Evolutionary conservation across 2,888 invertebrate genomes (phyloP), one percentile per base, ranked within the genome.

Genomic region (Trilocha varians): DNA sequence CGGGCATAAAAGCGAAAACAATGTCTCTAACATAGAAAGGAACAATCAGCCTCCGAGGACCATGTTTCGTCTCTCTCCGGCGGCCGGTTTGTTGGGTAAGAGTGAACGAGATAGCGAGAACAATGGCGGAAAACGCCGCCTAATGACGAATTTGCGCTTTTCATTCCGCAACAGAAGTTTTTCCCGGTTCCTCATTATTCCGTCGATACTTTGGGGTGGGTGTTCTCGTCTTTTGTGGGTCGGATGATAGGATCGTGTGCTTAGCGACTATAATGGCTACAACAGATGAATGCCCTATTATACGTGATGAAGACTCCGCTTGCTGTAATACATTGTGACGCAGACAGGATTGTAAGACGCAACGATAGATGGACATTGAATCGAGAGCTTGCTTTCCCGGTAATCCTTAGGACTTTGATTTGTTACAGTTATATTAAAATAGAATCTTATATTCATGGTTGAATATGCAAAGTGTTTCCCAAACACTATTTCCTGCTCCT

Each of bases 111-210:
- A 78, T 52, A 57, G 65, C 52, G 53, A 65, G 69, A 76, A 83
- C 78, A 84, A 83, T 82, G 79, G 77, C 74, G 82, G 82, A 76
- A 82, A 83, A 76, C 82, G 82, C 80, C 79, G 78, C 78, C 85
- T 84, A 85, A 85, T 85, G 85, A 83, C 85, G 85, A 85, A 85
- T 85, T 85, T 85, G 85, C 84, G 85, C 84, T 85, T 84, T 85
- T 85, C 85, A 85, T 84, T 83, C 80, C 83, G 82, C 80, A 78
- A 84, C 84, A 84, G 75, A 84, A 85, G 83, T 85, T 85, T 85
- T 85, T 84, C 84, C 79, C 84, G 82, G 78, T 79, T 78, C 66
- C 75, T 83, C 80, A 79, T 84, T 84, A 84, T 85, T 78, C 71
- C 71, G 76, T 75, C 80, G 74, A 80, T 83, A 83, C 80, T 78